phyloP scores from a whole-genome alignment of 2,797 vertebrate genomes.

The Pantherophis vulpinus region DNA sequence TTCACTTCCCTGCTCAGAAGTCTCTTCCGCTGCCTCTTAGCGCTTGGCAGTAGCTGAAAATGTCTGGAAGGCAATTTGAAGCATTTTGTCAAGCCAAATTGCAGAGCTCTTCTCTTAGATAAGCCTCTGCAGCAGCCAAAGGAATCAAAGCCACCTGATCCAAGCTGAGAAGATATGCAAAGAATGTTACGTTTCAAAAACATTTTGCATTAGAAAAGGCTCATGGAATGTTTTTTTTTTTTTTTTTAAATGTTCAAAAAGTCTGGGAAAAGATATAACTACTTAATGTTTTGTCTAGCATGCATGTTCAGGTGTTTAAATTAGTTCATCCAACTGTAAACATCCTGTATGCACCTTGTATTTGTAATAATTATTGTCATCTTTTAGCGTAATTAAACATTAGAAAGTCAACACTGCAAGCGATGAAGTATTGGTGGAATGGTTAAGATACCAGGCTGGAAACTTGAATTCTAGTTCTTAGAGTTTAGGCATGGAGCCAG shows the following conservation, averaged over 20 bases:
- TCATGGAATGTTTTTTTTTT: neutral
- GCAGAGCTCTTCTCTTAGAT: neutral
- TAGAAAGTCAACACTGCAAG: neutral
- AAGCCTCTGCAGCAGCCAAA: neutral
- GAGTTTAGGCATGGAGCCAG: neutral
- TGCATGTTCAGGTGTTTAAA: neutral
- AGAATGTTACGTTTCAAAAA: neutral
- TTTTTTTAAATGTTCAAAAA: neutral
- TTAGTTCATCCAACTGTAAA: neutral
- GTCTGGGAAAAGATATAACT: neutral
- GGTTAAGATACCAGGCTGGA: neutral
- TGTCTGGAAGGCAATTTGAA: neutral
- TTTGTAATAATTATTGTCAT: neutral
- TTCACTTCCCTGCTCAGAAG: neutral
- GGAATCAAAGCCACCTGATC: neutral
- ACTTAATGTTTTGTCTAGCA: neutral
- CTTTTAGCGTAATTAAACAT: neutral
- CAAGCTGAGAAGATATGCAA: neutral
- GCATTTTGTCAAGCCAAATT: neutral
- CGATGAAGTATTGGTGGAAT: neutral
- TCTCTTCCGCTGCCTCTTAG: neutral
- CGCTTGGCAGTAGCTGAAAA: neutral
- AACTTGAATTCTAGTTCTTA: neutral
- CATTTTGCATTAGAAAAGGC: neutral
- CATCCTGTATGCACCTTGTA: neutral